phyloP scores from a whole-genome alignment of 2,113 vertebrate genomes.

The Cyphomyrus plagiostoma region DNA sequence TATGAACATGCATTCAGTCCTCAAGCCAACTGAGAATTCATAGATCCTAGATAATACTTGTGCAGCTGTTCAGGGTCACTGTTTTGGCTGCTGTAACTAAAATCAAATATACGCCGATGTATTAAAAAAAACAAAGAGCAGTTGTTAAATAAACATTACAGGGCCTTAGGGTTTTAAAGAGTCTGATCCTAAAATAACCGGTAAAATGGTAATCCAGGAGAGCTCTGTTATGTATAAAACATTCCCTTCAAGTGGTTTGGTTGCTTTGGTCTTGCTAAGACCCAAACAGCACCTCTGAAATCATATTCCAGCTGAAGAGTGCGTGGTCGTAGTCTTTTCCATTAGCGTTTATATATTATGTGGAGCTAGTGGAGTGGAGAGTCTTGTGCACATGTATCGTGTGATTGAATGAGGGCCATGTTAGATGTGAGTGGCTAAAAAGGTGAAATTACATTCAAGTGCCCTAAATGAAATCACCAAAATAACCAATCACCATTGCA shows the following conservation, averaged over 20 bases:
- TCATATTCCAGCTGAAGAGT: background rate
- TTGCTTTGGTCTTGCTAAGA: conserved; percentile 12
- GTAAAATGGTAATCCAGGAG: conserved; percentile 13
- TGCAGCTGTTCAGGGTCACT: conserved; percentile 60
- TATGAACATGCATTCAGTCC: conserved; percentile 40
- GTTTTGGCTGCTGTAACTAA: conserved; percentile 46
- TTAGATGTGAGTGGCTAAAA: background rate
- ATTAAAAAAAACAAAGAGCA: conserved; percentile 39
- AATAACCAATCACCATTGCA: background rate
- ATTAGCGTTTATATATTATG: background rate
- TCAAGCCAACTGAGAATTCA: conserved; percentile 43
- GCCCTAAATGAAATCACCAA: background rate
- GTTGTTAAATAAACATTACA: conserved; percentile 45
- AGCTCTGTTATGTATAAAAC: conserved; percentile 28
- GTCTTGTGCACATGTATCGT: background rate
- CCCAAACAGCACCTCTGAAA: conserved; percentile 14
- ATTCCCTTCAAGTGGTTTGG: conserved; percentile 25
- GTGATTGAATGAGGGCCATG: background rate
- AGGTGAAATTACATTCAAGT: background rate
- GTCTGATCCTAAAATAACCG: conserved; percentile 39
- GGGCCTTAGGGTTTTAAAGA: conserved; percentile 38
- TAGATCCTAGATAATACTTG: conserved; percentile 56
- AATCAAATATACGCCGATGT: conserved; percentile 40
- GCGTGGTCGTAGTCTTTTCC: background rate
- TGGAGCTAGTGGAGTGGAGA: background rate